Base-by-base conservation (phyloP, 2,113 vertebrate species). In the Struthidea cinerea region DNA sequence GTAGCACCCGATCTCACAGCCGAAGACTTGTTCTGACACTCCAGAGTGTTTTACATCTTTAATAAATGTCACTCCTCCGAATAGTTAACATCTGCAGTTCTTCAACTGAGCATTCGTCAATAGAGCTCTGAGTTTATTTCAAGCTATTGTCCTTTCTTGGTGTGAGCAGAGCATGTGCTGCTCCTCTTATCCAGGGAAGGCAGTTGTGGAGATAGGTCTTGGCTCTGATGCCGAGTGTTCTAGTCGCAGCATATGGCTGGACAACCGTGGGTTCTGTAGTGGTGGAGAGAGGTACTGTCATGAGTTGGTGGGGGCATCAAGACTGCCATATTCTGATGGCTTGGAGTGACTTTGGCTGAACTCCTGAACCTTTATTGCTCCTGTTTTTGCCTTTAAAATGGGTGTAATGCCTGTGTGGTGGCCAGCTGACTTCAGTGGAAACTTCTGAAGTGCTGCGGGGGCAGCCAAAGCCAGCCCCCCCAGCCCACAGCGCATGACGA, bases 1-100 rank as follows among this genome's bases (percentile, higher is more conserved):
- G 0, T 11, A 12, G 42, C 27, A 8, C 8, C 42, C 0, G 0
- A 1, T 30, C 4, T 33, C 35, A 21, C 3, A 2, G 39, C 24
- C 4, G 0, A 4, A 50, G 16, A 16, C 20, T 11, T 0, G 1
- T 37, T 22, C 26, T n/a, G 26, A 23, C 7, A 0, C 16, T 70
- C 7, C 4, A 0, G 3, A 7, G 20, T 23, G 28, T 39, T 76
- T 47, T 19, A 30, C 8, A 8, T 33, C 17, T 77, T 12, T 9
- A 61, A 52, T 67, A 64, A 64, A 67, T 4, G n/a, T 63, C 2
- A 2, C 21, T 85, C n/a, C 39, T 57, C 22, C 8, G 7, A 42
- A 50, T 41, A 15, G 5, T 56, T 70, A 39, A n/a, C 11, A 5
- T 23, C 41, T 35, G 19, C 6, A 3, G 28, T 53, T 63, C 20